Evolutionary conservation across 1,140 invertebrate species (phyloP), one percentile per base, ranked within the genome.

Genomic region (Mya arenaria): DNA sequence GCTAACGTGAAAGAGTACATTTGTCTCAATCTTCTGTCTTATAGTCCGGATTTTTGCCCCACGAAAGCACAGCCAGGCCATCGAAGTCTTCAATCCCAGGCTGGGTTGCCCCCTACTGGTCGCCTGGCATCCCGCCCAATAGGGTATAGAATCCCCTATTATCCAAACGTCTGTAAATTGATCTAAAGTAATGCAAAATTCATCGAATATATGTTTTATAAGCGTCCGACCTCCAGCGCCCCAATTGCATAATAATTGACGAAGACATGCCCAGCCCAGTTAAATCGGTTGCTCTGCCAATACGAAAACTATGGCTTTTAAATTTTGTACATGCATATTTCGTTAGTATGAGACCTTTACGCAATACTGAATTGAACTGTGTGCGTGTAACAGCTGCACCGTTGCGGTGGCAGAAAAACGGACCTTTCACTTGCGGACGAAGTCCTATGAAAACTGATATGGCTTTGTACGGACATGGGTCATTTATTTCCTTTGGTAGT

Each of bases 111-210:
- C 23, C 6, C 28, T 23, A 13, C 19, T 60, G 6, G 1, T 37
- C 1, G 71, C 71, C 5, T 58, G 55, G 3, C 36, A 32, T 23
- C 71, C 52, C 4, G 71, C 71, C 71, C 28, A n/a, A n/a, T n/a
- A n/a, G n/a, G n/a, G n/a, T n/a, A n/a, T n/a, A 3, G 71, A 73
- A 58, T 73, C 71, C 1, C 71, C 71, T 13, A 73, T 55, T n/a
- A 58, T 28, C 71, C 71, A 73, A 23, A 73, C 44, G 39, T 73
- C 71, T 73, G 32, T 48, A 48, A 13, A 13, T 48, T 48, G 44
- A 48, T 10, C 10, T n/a, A 13, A 48, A 13, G n/a, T 13, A 48
- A 13, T 56, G n/a, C 55, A 23, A 28, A 19, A 6, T 6, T 56
- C n/a, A n/a, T n/a, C 4, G 10, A 30, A 73, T 37, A 41, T 73